A percentile compares a stretch with the other conserved stretches of the same genome.
Evolutionary conservation across 2,113 vertebrate species (phyloP).

Genomic region (Beaufortia kweichowensis): DNA sequence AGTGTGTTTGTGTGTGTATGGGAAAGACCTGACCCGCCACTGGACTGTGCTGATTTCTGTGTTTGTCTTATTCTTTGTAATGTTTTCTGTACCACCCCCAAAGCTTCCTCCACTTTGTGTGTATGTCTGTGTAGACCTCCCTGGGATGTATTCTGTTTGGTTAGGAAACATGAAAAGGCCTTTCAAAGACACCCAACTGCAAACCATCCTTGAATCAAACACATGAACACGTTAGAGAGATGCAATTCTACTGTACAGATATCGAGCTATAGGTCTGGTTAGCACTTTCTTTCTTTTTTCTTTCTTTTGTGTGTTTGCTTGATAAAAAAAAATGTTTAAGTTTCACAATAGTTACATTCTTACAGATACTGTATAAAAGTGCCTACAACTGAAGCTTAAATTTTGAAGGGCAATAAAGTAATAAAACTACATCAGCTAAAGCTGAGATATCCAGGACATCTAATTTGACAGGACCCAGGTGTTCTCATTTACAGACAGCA

Average conservation of each 20-base stretch:
- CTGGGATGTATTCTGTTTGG: constrained; percentile 65
- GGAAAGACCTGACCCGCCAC: constrained; percentile 54
- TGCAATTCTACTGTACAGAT: neutral
- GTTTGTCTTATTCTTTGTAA: constrained; percentile 52
- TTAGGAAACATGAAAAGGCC: constrained; percentile 68
- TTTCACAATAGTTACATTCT: constrained; percentile 3
- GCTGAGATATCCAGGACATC: constrained; percentile 1
- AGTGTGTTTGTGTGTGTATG: constrained; percentile 43
- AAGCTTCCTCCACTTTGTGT: neutral
- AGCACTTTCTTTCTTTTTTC: neutral
- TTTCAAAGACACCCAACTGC: constrained; percentile 58
- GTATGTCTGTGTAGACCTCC: constrained; percentile 32
- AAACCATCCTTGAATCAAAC: constrained; percentile 49
- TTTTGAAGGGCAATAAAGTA: constrained; percentile 14
- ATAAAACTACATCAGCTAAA: neutral
- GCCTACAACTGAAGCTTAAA: neutral
- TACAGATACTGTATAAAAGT: neutral
- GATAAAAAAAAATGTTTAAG: no score
- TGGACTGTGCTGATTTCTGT: constrained; percentile 51
- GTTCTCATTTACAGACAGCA: constrained; percentile 11
- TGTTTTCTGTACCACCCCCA: constrained; percentile 47
- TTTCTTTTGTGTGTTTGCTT: neutral
- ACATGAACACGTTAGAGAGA: constrained; percentile 19
- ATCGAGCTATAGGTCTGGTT: neutral
- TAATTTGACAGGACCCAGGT: neutral